Base-by-base conservation (phyloP, 2,797 vertebrate genomes). In the Phataginus tricuspis region DNA sequence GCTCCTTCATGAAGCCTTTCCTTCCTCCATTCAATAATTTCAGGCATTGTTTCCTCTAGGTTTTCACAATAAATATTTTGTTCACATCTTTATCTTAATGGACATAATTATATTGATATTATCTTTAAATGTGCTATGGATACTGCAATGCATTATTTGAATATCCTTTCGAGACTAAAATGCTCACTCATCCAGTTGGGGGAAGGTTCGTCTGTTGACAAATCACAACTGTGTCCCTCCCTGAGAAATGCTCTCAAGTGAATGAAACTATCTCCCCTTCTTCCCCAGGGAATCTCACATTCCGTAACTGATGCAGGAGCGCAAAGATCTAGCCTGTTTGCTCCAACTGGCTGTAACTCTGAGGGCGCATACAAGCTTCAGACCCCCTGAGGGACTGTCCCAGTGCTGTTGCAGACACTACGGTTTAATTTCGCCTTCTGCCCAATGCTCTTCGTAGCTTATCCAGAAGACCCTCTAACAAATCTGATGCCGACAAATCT, bases 271-370 rank as follows among this genome's bases (percentile, higher is more conserved):
- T 57, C 27, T 94, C 71, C 39, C 79, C 74, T n/a, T 75, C 29
- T 86, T 91, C 83, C 83, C 31, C 64, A 71, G 90, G 90, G 86
- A 86, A 93, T 31, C 59, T 59, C 69, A 86, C 12, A 18, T 91
- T 69, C 94, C 93, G 31, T 49, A 93, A 78, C 74, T 95, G 91
- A 93, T 86, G 64, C 21, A 84, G 39, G 31, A 78, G 51, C 89
- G 66, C 90, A 96, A 95, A 95, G 90, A 23, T 55, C 84, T 53
- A 25, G 34, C 5, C 63, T 61, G 31, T 71, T 93, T 90, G 64
- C 34, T 86, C 55, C 64, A 69, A 11, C 14, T 29, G 92, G 80
- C n/a, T 23, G 55, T 72, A 71, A 79, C 75, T 87, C 82, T 84
- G 31, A 27, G 79, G 91, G 78, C 82, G 45, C 80, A 42, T 39